Evolutionary conservation across 2,888 invertebrate species (phyloP).

Genomic region (Melanotus villosus): DNA sequence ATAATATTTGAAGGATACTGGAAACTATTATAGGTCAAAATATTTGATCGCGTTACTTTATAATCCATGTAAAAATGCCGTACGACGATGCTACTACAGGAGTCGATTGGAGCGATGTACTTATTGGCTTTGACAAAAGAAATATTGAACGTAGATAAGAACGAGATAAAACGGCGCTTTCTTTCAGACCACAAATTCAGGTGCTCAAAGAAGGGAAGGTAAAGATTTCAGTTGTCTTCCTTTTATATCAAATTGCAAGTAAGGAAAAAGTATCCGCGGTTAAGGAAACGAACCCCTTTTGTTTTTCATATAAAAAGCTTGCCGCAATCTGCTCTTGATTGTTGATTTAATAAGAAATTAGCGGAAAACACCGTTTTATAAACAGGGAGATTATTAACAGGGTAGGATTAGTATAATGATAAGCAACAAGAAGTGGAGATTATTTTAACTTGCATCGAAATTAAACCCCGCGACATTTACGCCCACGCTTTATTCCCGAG

Average conservation of each 20-base stretch:
- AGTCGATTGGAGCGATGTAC: conserved; percentile 43
- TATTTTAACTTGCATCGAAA: conserved; percentile 3
- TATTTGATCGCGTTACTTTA: conserved; percentile 6
- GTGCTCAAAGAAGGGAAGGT: conserved; percentile 49
- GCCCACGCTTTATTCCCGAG: not conserved
- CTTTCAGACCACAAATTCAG: conserved; percentile 56
- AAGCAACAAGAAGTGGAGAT: conserved; percentile 9
- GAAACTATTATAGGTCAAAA: conserved; percentile 12
- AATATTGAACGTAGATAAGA: conserved; percentile 59
- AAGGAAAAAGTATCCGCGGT: not conserved
- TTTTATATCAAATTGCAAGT: conserved; percentile 26
- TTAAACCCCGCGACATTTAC: conserved; percentile 8
- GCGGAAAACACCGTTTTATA: not conserved
- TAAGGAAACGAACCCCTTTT: conserved; percentile 8
- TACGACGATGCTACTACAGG: conserved; percentile 23
- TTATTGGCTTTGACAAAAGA: conserved; percentile 60
- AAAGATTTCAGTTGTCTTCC: conserved; percentile 19
- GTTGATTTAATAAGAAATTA: conserved; percentile 5
- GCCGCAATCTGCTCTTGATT: not conserved
- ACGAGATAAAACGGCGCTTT: conserved; percentile 54
- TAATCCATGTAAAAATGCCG: conserved; percentile 11
- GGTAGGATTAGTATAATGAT: not conserved
- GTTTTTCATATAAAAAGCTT: conserved; percentile 1
- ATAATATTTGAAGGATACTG: conserved; percentile 15
- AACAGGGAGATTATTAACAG: not conserved